Conservation (phyloP, 2,113 vertebrate species). For the Corynorhinus townsendii region DNA sequence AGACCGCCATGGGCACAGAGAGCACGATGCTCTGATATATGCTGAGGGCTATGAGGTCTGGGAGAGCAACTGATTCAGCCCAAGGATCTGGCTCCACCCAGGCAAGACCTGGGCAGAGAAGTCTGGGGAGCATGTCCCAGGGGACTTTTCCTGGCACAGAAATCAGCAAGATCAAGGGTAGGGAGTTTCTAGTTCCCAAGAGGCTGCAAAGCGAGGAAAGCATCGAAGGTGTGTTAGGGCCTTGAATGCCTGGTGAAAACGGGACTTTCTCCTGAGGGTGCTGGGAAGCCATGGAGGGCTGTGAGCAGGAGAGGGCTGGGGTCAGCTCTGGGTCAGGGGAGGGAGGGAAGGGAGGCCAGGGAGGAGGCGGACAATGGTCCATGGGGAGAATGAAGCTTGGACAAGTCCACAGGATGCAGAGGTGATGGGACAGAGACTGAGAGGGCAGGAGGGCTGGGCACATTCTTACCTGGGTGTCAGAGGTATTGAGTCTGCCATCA, state of each 20-base stretch:
- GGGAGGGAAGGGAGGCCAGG: neutral
- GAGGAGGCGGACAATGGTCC: neutral
- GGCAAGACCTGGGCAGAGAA: neutral
- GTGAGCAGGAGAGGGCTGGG: neutral
- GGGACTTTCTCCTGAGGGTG: neutral
- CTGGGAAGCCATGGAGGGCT: neutral
- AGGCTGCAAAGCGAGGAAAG: neutral
- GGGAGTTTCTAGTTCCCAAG: neutral
- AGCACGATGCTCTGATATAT: neutral
- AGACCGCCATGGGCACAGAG: neutral
- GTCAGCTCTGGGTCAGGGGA: too few species aligned
- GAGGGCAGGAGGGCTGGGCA: neutral
- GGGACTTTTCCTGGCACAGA: neutral
- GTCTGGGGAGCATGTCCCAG: neutral
- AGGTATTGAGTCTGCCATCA: neutral
- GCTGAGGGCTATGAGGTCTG: rapidly evolving
- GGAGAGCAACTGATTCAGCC: neutral
- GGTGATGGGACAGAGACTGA: neutral
- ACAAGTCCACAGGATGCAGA: neutral
- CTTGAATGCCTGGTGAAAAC: neutral
- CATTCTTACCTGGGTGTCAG: conserved; percentile 26
- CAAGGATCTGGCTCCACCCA: neutral
- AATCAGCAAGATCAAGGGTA: neutral
- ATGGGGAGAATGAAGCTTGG: neutral
- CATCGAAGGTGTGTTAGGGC: neutral